phyloP scores from a whole-genome alignment of 1,140 invertebrate genomes.

The Bradysia coprophila region DNA sequence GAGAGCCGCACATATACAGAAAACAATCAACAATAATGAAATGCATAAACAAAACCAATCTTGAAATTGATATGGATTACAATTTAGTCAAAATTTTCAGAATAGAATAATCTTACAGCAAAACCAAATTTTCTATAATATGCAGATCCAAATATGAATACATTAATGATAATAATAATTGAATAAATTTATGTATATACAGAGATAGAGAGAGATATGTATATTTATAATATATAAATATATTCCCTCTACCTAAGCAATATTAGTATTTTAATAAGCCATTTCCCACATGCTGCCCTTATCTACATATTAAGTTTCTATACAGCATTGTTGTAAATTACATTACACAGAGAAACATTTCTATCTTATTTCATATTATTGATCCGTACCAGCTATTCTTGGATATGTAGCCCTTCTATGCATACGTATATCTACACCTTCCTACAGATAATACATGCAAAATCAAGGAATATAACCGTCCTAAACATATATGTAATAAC shows the following conservation, averaged over 20 bases:
- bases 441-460: neutral
- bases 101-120: too few species aligned
- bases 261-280: neutral
- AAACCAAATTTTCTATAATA: too few species aligned
- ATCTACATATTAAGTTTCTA: neutral
- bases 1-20: too few species aligned
- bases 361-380: neutral
- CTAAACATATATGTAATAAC: neutral
- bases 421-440: neutral
- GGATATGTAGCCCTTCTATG: neutral
- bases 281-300: neutral
- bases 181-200: too few species aligned
- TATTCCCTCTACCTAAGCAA: neutral
- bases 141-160: too few species aligned
- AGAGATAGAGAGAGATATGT: too few species aligned
- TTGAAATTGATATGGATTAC: too few species aligned
- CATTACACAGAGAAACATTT: neutral
- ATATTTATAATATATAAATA: neutral
- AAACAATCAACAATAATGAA: too few species aligned
- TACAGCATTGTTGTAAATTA: neutral
- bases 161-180: neutral
- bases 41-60: too few species aligned
- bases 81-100: too few species aligned
- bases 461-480: neutral
- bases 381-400: neutral